Evolutionary conservation across 2,797 vertebrate genomes (phyloP), one percentile per base, ranked within the genome.

Genomic region (Chaenodraco wilsoni): DNA sequence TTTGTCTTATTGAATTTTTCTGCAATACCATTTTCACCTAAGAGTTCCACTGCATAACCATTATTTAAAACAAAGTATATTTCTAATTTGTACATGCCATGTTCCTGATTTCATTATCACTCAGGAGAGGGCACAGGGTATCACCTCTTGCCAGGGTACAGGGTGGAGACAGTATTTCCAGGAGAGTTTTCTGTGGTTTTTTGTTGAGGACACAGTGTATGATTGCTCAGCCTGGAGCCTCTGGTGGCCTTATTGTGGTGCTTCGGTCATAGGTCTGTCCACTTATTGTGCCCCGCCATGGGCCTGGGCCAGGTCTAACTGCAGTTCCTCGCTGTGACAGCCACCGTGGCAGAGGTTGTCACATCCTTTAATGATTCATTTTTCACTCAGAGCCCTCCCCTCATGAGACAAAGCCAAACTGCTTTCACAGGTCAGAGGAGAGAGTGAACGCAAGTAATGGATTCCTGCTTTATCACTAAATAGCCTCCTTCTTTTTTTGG

Each of bases 361-460:
- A 69, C 81, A 66, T 72, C 71, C 73, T 86, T 88, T 71, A 81
- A 84, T 88, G 74, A 85, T 82, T 72, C 9, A 80, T 82, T 86
- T 87, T 85, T 75, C 62, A 75, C 61, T 78, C 62, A 21, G 23
- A 78, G 37, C 50, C 65, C 37, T 65, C 50, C 51, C 51, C 65
- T 69, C 60, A 50, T 79, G 81, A 89, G 78, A 87, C 72, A 65
- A 78, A 87, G 43, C 70, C 72, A 56, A 79, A 85, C 59, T 68
- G 57, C 82, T 88, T 90, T 88, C 79, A 86, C 78, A 88, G 88
- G 74, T 89, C 82, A 88, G 74, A 78, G 72, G 75, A 82, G 17
- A 75, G 68, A 69, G 62, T 61, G 76, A 72, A 76, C 62, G 80
- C 69, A 40, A 27, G 52, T 87, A 83, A 89, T 84, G 68, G 86